Evolutionary conservation across 2,797 vertebrate species (phyloP), one percentile per base, ranked within the genome.

Genomic region (Carapus acus): DNA sequence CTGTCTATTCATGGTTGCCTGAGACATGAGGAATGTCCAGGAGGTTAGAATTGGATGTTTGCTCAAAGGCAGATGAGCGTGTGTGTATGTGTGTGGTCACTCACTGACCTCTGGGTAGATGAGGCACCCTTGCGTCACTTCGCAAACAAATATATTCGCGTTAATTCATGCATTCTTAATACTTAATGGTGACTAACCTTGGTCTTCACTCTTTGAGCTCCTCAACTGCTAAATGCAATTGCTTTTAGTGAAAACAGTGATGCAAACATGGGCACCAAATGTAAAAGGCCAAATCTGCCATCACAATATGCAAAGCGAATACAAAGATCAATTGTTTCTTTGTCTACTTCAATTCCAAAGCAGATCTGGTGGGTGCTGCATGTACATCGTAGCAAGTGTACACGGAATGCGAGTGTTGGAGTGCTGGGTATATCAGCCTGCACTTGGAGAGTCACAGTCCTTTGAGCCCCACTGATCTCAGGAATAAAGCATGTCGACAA

Each of bases 401-500:
- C 24, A 27, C 24, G 9, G 5, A 27, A 4, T 5, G 24, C 24
- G 5, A 27, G 9, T 4, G 24, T 48, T 49, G n/a, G 53, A 42
- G 47, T 40, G 40, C n/a, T 34, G 33, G 22, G 21, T 49, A 54
- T 27, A 31, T 33, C 27, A 22, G n/a, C n/a, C n/a, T n/a, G n/a
- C n/a, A n/a, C n/a, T n/a, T n/a, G n/a, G n/a, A n/a, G n/a, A n/a
- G n/a, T n/a, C n/a, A n/a, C n/a, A n/a, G n/a, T 58, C 36, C 27
- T 48, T 29, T 50, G 19, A 42, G 51, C 37, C 43, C 8, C 27
- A 19, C 13, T 62, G 52, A 69, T 42, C 55, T 71, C 51, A 58
- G 16, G 7, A 13, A 0, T 45, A 21, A 58, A 73, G 41, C 38
- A 58, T 63, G 47, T 17, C 8, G 37, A 20, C 11, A 7, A 50